These are phyloP conservation scores for Hypsibius dujardini DNA, from an alignment of 1,140 invertebrate genomes.

Conservation along the genomic window DNA sequence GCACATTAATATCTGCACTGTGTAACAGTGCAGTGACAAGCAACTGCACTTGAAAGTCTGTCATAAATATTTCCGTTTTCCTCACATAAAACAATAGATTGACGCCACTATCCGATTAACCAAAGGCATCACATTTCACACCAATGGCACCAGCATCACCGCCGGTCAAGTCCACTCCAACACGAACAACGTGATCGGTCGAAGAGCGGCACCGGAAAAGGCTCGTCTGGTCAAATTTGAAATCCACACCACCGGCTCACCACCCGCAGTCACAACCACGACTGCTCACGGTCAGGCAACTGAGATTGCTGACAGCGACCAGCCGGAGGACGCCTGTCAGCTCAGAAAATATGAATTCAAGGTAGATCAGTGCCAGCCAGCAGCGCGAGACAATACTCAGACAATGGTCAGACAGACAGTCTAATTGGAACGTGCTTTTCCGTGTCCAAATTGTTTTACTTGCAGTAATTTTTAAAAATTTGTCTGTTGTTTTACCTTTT, in stretches of 20 bases:
- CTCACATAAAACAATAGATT: not conserved
- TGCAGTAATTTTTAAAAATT: no score
- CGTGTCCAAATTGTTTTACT: no score
- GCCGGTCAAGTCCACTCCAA: not conserved
- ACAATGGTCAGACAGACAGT: no score
- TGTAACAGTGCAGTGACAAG: no score
- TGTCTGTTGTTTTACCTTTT: no score
- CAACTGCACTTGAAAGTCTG: no score
- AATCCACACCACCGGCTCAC: not conserved
- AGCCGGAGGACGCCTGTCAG: not conserved
- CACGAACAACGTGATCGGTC: not conserved
- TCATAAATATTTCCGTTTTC: no score
- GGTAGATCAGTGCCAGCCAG: not conserved
- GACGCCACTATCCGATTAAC: not conserved
- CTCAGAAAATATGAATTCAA: constrained; percentile 10
- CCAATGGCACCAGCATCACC: not conserved
- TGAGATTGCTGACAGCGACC: not conserved
- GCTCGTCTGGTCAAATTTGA: constrained; percentile 1
- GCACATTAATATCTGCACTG: no score
- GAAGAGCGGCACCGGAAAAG: not conserved
- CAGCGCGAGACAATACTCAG: no score
- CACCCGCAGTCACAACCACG: no score
- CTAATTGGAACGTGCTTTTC: no score
- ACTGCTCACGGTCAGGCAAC: not conserved
- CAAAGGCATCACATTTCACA: constrained; percentile 5